Conservation (phyloP, 1,140 invertebrate genomes). For the Kradibia gibbosae region DNA sequence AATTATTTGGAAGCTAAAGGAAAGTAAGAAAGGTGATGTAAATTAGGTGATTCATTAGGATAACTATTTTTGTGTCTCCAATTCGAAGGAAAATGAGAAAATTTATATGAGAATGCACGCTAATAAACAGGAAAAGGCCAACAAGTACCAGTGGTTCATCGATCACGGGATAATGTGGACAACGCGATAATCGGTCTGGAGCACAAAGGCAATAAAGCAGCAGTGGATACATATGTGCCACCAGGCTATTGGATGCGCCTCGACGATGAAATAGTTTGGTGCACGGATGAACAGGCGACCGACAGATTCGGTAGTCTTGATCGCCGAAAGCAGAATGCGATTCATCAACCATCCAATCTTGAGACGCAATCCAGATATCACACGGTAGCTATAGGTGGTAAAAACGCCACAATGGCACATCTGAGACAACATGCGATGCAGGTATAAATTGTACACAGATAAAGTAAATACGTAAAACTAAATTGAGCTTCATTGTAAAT, state of each 20-base stretch:
- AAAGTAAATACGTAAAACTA: not conserved
- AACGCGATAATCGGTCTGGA: constrained; percentile 44
- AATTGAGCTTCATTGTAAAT: too few species aligned
- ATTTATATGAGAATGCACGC: not conserved
- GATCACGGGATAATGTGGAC: constrained; percentile 49
- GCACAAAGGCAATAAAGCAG: constrained; percentile 50
- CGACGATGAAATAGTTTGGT: constrained; percentile 68
- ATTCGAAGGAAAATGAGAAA: not conserved
- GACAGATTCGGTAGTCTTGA: constrained; percentile 78
- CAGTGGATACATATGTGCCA: constrained; percentile 56
- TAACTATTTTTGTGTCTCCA: too few species aligned
- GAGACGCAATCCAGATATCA: constrained; percentile 61
- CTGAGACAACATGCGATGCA: constrained; percentile 50
- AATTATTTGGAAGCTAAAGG: too few species aligned
- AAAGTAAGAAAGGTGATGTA: too few species aligned
- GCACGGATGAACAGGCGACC: constrained; percentile 59
- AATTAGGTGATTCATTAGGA: too few species aligned
- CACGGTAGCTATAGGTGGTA: constrained; percentile 58
- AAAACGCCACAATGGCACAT: constrained; percentile 53
- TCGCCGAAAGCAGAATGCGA: constrained; percentile 72
- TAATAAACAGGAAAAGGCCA: constrained; percentile 23
- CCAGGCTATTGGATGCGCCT: constrained; percentile 65
- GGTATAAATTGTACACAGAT: constrained; percentile 52
- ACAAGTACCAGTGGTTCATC: constrained; percentile 41
- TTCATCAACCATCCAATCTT: constrained; percentile 60